A percentile compares a stretch with the other conserved stretches of the same genome.
Conservation (phyloP, 2,797 vertebrate genomes). For the Melanotaenia parkinsoni region DNA sequence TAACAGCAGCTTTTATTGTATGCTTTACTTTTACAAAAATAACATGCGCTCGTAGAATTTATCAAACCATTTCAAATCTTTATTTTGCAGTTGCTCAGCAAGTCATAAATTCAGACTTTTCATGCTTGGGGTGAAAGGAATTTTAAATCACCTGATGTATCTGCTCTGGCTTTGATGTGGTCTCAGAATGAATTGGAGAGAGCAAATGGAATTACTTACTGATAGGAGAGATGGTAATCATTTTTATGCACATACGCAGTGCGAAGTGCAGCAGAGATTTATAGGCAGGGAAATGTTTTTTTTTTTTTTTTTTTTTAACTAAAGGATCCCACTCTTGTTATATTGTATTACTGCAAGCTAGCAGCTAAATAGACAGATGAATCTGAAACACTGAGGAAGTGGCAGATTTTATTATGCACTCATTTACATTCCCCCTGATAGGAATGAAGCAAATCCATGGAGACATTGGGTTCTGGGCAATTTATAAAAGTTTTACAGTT, state of each 20-base stretch:
- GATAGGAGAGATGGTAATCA: slow-evolving; percentile 78
- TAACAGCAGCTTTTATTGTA: slow-evolving; percentile 27
- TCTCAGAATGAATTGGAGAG: slow-evolving; percentile 73
- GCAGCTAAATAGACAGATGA: slow-evolving; percentile 65
- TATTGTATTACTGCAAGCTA: slow-evolving; percentile 52
- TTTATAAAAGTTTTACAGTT: slow-evolving; percentile 61
- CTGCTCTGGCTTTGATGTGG: slow-evolving; percentile 77
- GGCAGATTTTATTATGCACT: slow-evolving; percentile 66
- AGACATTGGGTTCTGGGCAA: slow-evolving; percentile 51
- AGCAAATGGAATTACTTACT: slow-evolving; percentile 81
- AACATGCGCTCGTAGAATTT: slow-evolving; percentile 61
- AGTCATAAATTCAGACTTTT: slow-evolving; percentile 75
- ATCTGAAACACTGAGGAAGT: slow-evolving; percentile 62
- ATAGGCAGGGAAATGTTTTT: slow-evolving; percentile 53
- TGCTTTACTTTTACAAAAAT: slow-evolving; percentile 50
- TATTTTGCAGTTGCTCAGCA: slow-evolving; percentile 72
- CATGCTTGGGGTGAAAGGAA: slow-evolving; percentile 64
- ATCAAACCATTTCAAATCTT: slow-evolving; percentile 72
- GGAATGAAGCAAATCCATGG: slow-evolving; percentile 56
- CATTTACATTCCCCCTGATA: slow-evolving; percentile 55
- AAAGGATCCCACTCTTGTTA: slow-evolving; percentile 57
- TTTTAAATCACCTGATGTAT: slow-evolving; percentile 76
- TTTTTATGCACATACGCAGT: slow-evolving; percentile 72
- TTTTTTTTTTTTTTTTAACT: slow-evolving; percentile 55
- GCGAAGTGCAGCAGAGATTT: slow-evolving; percentile 53